Conservation (phyloP, 2,888 invertebrate species). For the Leptopilina drosophilae region DNA sequence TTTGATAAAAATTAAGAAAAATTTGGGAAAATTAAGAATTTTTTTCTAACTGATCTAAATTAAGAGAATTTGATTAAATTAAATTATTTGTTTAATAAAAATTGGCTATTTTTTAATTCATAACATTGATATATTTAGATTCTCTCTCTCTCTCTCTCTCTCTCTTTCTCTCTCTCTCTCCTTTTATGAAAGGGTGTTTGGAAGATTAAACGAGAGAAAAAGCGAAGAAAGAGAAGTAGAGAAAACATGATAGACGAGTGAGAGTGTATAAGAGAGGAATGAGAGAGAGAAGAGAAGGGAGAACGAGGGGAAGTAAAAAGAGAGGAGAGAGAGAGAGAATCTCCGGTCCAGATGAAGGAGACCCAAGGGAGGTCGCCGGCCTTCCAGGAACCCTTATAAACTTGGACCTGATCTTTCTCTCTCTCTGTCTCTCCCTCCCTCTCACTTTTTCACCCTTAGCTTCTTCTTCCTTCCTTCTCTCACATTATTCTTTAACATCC, state of each 20-base stretch:
- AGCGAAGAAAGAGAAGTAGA: conserved; percentile 24
- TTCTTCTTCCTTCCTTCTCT: conserved; percentile 35
- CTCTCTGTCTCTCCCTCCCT: conserved; percentile 45
- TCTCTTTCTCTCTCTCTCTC: neutral
- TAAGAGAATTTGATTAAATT: too few species aligned
- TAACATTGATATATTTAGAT: too few species aligned
- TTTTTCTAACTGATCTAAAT: too few species aligned
- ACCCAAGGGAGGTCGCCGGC: conserved; percentile 74
- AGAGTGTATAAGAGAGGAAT: conserved; percentile 47
- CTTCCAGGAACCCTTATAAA: conserved; percentile 76
- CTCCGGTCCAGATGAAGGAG: conserved; percentile 73
- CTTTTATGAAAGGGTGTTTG: conserved; percentile 25
- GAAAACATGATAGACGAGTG: conserved; percentile 46
- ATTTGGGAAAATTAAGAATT: too few species aligned
- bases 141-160: neutral
- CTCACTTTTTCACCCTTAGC: conserved; percentile 41
- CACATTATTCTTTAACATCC: conserved; percentile 22
- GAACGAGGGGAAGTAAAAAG: conserved; percentile 43
- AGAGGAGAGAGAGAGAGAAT: conserved; percentile 53
- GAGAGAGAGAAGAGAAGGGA: conserved; percentile 47
- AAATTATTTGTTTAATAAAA: too few species aligned
- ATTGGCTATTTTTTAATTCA: too few species aligned
- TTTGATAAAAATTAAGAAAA: too few species aligned
- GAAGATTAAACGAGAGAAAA: conserved; percentile 39
- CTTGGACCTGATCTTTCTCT: conserved; percentile 67